phyloP scores from a whole-genome alignment of 2,888 invertebrate species.

The Hylaea fasciaria region DNA sequence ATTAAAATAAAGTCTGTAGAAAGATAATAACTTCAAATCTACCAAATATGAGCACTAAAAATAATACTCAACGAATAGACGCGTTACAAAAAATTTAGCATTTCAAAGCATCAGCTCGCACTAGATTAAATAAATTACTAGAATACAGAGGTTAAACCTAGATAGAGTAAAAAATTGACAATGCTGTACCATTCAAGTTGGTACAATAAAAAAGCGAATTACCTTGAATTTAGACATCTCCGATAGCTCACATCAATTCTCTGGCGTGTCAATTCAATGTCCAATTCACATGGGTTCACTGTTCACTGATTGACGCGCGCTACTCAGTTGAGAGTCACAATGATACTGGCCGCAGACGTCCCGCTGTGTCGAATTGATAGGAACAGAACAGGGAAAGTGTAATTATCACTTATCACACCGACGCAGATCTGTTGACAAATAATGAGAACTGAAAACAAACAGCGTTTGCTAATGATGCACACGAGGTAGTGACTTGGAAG shows the following conservation, averaged over 20 bases:
- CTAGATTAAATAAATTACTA: background rate
- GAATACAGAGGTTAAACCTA: slow-evolving; percentile 9
- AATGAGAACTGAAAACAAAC: background rate
- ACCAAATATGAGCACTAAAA: background rate
- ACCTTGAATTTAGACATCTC: slow-evolving; percentile 45
- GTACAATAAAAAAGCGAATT: slow-evolving; percentile 7
- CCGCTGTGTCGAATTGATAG: background rate
- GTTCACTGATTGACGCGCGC: slow-evolving; percentile 8
- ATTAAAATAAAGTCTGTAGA: background rate
- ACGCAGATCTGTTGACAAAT: background rate
- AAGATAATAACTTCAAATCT: too few relatives aligned
- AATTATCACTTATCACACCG: slow-evolving; percentile 9
- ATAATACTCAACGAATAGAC: background rate
- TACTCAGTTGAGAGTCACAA: background rate
- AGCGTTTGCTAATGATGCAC: background rate
- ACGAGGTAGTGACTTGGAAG: background rate
- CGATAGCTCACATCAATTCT: slow-evolving; percentile 34
- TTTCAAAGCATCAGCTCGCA: background rate
- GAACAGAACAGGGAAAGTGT: slow-evolving; percentile 8
- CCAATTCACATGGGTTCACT: slow-evolving; percentile 9
- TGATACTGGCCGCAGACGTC: slow-evolving; percentile 13
- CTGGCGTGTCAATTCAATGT: slow-evolving; percentile 18
- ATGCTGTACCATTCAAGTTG: background rate
- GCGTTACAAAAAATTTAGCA: background rate
- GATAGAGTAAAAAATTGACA: slow-evolving; percentile 1